Conservation (phyloP, 2,113 vertebrate genomes). For the Dromas ardeola region DNA sequence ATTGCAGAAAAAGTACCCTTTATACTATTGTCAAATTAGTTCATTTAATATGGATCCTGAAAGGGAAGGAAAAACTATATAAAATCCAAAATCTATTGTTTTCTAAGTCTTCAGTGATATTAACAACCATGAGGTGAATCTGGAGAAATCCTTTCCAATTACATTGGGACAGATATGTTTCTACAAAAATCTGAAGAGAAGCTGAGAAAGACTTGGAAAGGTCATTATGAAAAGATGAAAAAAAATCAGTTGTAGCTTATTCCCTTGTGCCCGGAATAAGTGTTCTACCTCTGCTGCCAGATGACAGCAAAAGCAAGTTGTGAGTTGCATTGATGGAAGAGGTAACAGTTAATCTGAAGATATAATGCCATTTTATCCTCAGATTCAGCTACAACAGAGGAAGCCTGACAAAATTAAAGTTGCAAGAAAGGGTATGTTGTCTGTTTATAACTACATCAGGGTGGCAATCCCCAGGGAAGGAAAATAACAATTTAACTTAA, state of each 20-base stretch:
- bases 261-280: background rate
- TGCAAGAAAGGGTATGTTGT: background rate
- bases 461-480: background rate
- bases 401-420: background rate
- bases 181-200: background rate
- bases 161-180: background rate
- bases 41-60: background rate
- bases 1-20: background rate
- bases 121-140: background rate
- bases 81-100: background rate
- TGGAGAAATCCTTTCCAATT: background rate
- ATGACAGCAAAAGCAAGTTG: background rate
- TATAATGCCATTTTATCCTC: background rate
- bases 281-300: background rate
- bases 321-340: background rate
- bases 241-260: background rate
- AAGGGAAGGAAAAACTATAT: background rate
- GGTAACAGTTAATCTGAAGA: background rate
- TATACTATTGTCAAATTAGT: background rate
- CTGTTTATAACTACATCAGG: background rate
- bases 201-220: background rate
- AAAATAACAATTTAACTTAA: conserved; percentile 28
- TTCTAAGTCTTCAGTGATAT: background rate
- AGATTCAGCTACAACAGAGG: background rate
- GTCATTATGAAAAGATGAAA: background rate